Conservation (phyloP, 2,113 vertebrate genomes). For the Ailuropoda melanoleuca region DNA sequence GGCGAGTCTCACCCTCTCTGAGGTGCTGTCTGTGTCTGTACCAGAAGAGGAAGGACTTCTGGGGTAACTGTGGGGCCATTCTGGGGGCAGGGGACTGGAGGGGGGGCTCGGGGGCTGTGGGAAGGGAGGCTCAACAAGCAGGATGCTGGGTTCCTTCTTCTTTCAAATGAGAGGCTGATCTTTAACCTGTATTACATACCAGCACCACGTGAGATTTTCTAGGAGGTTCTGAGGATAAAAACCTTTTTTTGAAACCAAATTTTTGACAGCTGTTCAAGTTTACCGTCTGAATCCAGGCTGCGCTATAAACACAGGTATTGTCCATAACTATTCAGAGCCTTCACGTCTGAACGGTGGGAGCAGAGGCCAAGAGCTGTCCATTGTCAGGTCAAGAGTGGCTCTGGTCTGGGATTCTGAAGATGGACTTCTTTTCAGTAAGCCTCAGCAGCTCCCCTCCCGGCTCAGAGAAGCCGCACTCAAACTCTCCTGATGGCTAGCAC, state of each 20-base stretch:
- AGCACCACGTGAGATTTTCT: background rate
- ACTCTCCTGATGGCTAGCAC: background rate
- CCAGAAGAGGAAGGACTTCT: background rate
- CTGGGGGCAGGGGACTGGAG: rapidly evolving
- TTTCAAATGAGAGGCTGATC: background rate
- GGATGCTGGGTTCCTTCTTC: background rate
- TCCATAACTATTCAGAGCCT: background rate
- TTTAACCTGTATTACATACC: background rate
- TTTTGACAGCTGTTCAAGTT: background rate
- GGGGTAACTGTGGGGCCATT: background rate
- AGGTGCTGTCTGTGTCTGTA: background rate
- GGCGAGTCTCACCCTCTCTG: background rate
- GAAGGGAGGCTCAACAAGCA: background rate
- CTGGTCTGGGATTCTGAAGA: background rate
- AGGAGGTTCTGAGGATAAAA: constrained; percentile 3
- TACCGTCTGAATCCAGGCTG: background rate
- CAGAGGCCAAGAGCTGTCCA: too few relatives aligned
- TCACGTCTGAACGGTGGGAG: background rate
- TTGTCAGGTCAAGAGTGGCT: background rate
- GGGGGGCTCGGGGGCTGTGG: background rate
- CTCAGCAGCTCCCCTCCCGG: background rate
- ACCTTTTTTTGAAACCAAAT: background rate
- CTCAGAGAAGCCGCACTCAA: background rate
- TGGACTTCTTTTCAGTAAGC: background rate
- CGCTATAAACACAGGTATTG: background rate